Base-by-base conservation (phyloP, 2,888 invertebrate genomes). In the Heliconius cydno region DNA sequence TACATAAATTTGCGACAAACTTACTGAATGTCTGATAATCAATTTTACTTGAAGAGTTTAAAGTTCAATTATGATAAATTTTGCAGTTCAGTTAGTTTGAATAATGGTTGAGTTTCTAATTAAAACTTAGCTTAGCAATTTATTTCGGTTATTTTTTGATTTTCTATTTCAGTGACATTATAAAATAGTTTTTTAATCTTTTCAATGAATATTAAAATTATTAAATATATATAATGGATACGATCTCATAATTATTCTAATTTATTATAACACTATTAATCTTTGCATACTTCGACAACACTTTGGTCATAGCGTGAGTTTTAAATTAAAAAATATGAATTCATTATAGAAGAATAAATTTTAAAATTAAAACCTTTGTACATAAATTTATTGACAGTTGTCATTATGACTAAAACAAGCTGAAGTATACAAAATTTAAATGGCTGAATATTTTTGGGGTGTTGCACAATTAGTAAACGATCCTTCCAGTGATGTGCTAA, bases 391-490 rank as follows among this genome's bases (percentile, higher is more conserved):
- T 9, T 70, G 57, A 57, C 57, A 73, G 30, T 57, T 73, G 30
- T 73, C 57, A 73, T 60, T 15, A 60, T n/a, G 1, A 38, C 30
- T 13, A n/a, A 60, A 7, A 38, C 22, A 13, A 34, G 60, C n/a
- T 60, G 1, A 57, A 60, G 25, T n/a, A 13, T 13, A 60, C 25
- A 73, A 73, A 60, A 25, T 60, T 73, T 13, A 63, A 30, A 92
- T 92, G 92, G 83, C 90, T 66, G 85, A 84, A 73, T 86, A 91
- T 83, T 84, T 92, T 65, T 91, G 90, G 91, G 87, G 89, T 76
- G 85, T 93, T 63, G 89, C 88, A 28, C 89, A 92, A 81, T 85
- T 93, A n/a, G 85, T 90, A 19, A 90, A 88, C 79, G 90, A 92
- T 83, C 92, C 93, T 52, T 90, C 92, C 1, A 84, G 87, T 25